A percentile compares a stretch with the other conserved stretches of the same genome.
Conservation (phyloP, 2,888 invertebrate genomes). For the Hipparchia semele region DNA sequence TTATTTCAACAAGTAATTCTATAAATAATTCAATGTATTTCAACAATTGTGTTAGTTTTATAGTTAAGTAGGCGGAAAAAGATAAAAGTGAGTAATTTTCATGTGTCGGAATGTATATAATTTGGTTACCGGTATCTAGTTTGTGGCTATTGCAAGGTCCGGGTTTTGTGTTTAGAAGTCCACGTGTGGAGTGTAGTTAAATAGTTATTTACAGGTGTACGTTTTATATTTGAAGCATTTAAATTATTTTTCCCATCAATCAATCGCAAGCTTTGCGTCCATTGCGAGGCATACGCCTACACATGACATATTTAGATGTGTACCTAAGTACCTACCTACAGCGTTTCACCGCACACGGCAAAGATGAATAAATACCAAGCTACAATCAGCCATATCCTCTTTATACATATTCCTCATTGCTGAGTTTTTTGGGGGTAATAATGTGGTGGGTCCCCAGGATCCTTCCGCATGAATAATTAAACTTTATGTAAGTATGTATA, state of each 20-base stretch:
- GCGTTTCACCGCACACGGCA: no score
- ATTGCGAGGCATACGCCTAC: no score
- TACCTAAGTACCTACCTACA: no score
- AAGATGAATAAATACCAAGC: no score
- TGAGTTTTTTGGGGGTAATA: no score
- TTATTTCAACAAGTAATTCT: background rate
- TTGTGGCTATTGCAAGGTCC: constrained; percentile 7
- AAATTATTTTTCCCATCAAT: background rate
- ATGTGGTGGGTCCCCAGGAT: no score
- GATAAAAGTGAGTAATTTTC: constrained; percentile 40
- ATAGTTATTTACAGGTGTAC: constrained; percentile 3
- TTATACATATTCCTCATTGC: no score
- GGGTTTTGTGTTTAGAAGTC: background rate
- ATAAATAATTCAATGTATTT: background rate
- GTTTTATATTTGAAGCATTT: background rate
- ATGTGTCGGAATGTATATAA: background rate
- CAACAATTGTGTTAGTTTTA: constrained; percentile 14
- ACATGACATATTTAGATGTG: no score
- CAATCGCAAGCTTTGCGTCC: background rate
- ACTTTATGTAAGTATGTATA: no score
- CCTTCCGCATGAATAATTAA: no score
- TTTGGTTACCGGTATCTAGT: constrained; percentile 24
- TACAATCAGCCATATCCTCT: no score
- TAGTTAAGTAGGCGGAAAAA: constrained; percentile 25
- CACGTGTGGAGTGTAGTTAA: constrained; percentile 30